Conservation (phyloP, 1,140 invertebrate genomes). For the Homarus americanus region DNA sequence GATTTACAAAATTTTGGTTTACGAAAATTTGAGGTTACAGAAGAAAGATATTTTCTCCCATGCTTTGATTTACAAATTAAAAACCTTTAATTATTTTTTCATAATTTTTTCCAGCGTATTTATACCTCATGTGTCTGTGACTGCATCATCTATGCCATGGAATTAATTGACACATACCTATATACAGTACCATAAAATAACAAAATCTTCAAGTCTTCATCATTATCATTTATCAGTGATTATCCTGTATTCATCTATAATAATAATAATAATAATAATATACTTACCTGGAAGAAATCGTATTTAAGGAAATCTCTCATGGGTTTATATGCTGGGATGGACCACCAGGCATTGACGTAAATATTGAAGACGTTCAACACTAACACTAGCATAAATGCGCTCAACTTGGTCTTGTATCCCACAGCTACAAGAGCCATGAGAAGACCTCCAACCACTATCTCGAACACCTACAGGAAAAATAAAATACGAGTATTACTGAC, state of each 20-base stretch:
- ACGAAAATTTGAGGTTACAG: too few relatives aligned
- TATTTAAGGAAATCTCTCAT: constrained; percentile 99
- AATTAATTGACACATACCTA: not conserved
- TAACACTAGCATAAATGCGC: constrained; percentile 94
- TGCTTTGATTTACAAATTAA: too few relatives aligned
- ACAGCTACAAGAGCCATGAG: constrained; percentile 98
- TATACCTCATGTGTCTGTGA: too few relatives aligned
- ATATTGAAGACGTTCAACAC: constrained; percentile 95
- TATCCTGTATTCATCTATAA: too few relatives aligned
- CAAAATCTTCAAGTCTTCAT: not conserved
- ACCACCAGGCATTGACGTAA: constrained; percentile 99
- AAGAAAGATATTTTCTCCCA: too few relatives aligned
- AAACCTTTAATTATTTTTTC: too few relatives aligned
- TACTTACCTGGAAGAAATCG: constrained; percentile 97
- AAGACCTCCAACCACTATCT: constrained; percentile 94
- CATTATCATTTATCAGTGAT: not conserved
- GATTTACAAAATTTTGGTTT: too few relatives aligned
- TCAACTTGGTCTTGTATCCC: constrained; percentile 99
- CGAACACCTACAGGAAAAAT: constrained; percentile 83
- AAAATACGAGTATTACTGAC: too few relatives aligned
- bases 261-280: constrained; percentile 5
- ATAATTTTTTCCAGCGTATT: too few relatives aligned
- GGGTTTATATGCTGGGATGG: constrained; percentile 94
- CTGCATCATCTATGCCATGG: too few relatives aligned
- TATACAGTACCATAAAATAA: not conserved